Evolutionary conservation across 2,888 invertebrate species (phyloP), one percentile per base, ranked within the genome.

Genomic region (Caradrina kadenii): DNA sequence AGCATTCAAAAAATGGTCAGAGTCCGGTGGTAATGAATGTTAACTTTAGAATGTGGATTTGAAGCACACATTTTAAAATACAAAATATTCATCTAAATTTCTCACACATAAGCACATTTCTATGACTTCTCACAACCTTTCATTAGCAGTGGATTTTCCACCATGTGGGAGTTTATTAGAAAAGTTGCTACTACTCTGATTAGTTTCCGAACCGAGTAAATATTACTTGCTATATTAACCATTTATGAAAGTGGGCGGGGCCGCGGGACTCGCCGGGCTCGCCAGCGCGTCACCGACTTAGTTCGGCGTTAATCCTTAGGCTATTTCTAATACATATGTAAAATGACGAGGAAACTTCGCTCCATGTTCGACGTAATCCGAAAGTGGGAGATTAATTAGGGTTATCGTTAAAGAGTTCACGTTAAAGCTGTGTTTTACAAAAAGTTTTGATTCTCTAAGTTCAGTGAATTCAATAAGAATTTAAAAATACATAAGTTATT

Each of bases 201-300:
- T 80, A 82, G 83, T 84, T 82, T 63, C 59, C 50, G 60, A 73
- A 82, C 68, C 56, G 66, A 73, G 67, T 82, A 66, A 79, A 82
- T 76, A 82, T 82, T 65, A 79, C 59, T 68, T 42, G 45, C 54
- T 55, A 13, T 61, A 65, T 66, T 59, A 70, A 54, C 35, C 53
- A 62, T 55, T 68, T 70, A 66, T 65, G 67, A 77, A 70, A 48
- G 68, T 49, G 45, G 48, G 73, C 21, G 65, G 45, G 22, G 35
- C 35, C 35, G 35, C 35, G 35, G 35, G 35, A 8, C 35, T 35
- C 7, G 35, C 35, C 35, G 35, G 35, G 22, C 35, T 58, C 21
- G n/a, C 50, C n/a, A 26, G 22, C 62, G 31, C 39, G 49, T 21
- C 58, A 15, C 11, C 53, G 65, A 26, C 65, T 65, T 65, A 59